Base-by-base conservation (phyloP, 2,113 vertebrate genomes). In the Baryphthengus martii region DNA sequence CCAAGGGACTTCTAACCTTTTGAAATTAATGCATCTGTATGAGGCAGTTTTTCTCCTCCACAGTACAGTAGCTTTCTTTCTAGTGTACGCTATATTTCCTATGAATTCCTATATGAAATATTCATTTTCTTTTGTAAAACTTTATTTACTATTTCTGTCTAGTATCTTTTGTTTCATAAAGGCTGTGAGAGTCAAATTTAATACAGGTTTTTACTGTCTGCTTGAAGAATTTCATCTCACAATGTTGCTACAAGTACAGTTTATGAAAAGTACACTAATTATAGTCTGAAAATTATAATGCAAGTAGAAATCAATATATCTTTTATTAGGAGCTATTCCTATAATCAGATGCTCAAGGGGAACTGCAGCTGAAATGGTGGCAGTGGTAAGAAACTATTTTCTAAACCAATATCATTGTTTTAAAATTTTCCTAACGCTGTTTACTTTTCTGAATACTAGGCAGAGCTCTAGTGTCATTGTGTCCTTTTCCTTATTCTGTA, bases 281-380 rank as follows among this genome's bases (percentile, higher is more conserved):
- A 50, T 8, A 68, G 58, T 70, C 25, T 95, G 58, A 61, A 96
- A 91, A 61, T 52, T 56, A 8, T 33, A 68, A 75, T 90, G 26
- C 66, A 89, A 8, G 7, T 53, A 47, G 71, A 79, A 66, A 45
- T 92, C 40, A 71, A 87, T 96, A 6, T 97, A 2, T 96, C 90
- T 75, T 97, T 96, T 90, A 87, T 91, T 97, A 99, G 99, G 99
- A 86, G 99, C 99, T 59, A 99, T 99, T 96, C 99, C 99, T 23
- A 99, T 99, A 96, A 99, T 99, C 97, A 98, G 99, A 97, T 99
- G 99, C 96, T 99, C 99, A 94, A 98, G 99, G 97, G 99, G 99
- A 96, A 99, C 99, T 78, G 99, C 99, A 90, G 99, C 99, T 94
- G 99, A 99, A 98, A 99, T 99, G 99, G 99, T 99, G 40, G 99